Evolutionary conservation across 2,797 vertebrate species (phyloP).

Genomic region (Sphaeramia orbicularis): DNA sequence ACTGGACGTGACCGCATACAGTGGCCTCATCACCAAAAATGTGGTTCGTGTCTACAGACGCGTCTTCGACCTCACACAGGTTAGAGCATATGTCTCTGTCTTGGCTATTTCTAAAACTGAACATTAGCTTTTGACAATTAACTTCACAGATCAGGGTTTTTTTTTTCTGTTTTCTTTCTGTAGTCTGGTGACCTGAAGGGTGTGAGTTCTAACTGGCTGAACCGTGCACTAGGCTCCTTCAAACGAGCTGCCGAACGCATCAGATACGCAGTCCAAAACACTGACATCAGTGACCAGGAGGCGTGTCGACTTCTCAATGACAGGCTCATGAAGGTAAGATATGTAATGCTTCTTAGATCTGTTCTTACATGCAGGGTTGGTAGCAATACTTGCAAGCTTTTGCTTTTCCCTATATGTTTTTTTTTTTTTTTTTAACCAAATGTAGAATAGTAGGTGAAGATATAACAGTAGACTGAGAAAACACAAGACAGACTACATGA

Average conservation of each 20-base stretch:
- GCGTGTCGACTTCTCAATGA: slow-evolving; percentile 90
- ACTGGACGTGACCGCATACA: slow-evolving; percentile 87
- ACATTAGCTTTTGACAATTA: neutral
- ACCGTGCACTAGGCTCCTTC: slow-evolving; percentile 85
- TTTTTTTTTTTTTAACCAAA: too few relatives aligned
- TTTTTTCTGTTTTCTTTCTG: neutral
- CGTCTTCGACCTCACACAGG: slow-evolving; percentile 38
- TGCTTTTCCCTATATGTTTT: too few relatives aligned
- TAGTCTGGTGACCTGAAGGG: slow-evolving; percentile 60
- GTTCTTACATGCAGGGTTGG: neutral
- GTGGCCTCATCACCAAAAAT: neutral
- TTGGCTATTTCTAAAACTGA: too few relatives aligned
- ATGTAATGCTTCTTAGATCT: too few relatives aligned
- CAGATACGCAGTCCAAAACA: slow-evolving; percentile 62
- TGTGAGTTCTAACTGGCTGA: slow-evolving; percentile 86
- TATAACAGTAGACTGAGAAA: too few relatives aligned
- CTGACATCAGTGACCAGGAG: slow-evolving; percentile 81
- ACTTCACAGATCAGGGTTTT: neutral
- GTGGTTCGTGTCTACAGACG: fast-evolving
- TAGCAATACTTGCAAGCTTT: too few relatives aligned
- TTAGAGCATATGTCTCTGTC: neutral
- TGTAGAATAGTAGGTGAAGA: too few relatives aligned
- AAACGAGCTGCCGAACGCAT: slow-evolving; percentile 79
- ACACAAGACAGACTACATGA: too few relatives aligned
- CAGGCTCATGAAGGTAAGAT: slow-evolving; percentile 90